phyloP scores from a whole-genome alignment of 1,140 invertebrate species.

The Phortica variegata region DNA sequence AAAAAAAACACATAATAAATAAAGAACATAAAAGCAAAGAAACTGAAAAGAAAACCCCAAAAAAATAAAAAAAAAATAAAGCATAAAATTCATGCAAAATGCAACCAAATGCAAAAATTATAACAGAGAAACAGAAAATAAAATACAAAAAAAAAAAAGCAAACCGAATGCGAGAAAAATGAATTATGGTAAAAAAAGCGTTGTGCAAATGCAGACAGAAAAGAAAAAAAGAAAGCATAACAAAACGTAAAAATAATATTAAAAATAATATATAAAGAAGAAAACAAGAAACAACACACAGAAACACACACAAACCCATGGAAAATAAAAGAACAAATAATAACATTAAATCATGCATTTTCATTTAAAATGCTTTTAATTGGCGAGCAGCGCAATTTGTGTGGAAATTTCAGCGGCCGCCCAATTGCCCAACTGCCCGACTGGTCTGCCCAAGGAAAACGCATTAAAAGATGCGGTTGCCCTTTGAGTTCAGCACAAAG shows the following conservation, averaged over 20 bases:
- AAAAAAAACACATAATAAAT: slow-evolving; percentile 18
- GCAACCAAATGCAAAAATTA: background rate
- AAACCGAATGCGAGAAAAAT: slow-evolving; percentile 21
- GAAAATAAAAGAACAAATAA: too few relatives aligned
- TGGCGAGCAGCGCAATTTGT: too few relatives aligned
- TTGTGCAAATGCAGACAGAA: slow-evolving; percentile 14
- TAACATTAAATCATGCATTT: too few relatives aligned
- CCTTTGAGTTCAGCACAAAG: too few relatives aligned
- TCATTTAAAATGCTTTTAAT: too few relatives aligned
- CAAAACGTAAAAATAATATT: slow-evolving; percentile 31
- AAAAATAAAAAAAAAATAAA: slow-evolving; percentile 6
- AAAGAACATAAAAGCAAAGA: slow-evolving; percentile 19
- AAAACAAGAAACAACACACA: slow-evolving; percentile 15
- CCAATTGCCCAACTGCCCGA: too few relatives aligned
- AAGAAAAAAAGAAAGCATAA: slow-evolving; percentile 10
- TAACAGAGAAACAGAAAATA: background rate
- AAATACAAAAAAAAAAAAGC: background rate
- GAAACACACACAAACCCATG: slow-evolving; percentile 14
- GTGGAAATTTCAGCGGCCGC: too few relatives aligned
- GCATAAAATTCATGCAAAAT: background rate
- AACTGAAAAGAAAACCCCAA: slow-evolving; percentile 6
- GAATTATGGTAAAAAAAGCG: slow-evolving; percentile 40
- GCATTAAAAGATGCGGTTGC: too few relatives aligned
- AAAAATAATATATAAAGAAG: slow-evolving; percentile 41
- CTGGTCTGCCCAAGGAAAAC: too few relatives aligned